Base-by-base conservation (phyloP, 2,888 invertebrate genomes). In the Acleris laterana region DNA sequence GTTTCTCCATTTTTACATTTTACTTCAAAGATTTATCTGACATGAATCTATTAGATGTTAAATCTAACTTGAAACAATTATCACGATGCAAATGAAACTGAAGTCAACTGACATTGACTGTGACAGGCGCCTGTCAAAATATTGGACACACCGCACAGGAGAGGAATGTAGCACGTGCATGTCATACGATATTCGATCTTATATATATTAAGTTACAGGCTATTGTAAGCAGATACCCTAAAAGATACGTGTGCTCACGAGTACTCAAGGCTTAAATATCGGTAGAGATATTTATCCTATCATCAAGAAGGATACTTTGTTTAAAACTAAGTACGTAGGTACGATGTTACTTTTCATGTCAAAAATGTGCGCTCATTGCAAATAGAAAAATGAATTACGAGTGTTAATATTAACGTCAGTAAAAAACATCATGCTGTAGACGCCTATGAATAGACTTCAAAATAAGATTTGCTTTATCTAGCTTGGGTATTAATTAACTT, bases 91-190 rank as follows among this genome's bases (percentile, higher is more conserved):
- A 57, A 57, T 32, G 25, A 57, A 66, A 62, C 62, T 32, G 32
- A 61, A 61, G 22, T 56, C 44, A 25, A 57, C 19, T 61, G 62
- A 70, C 63, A 71, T 72, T 83, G 85, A 87, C 84, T 85, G 74
- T 87, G 87, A 87, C 87, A 84, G 79, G 73, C 52, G 62, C 74
- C 85, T 87, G 87, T 88, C 88, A 87, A 87, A 88, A 88, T 80
- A 84, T 70, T 63, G 71, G 77, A 82, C 80, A 75, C 70, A 76
- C 82, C 81, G 77, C 84, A 83, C 84, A 76, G 75, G 77, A 62
- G 42, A 56, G 28, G 60, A 46, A 55, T 17, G 42, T 52, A 38
- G 22, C 51, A 19, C 55, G 19, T 55, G 49, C 28, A 44, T 59
- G 55, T 25, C 42, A 42, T 16, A 22, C 17, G 53, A 60, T 50